These are phyloP conservation scores for Archilochus colubris DNA, from an alignment of 2,113 vertebrate genomes.

Conservation along the genomic window DNA sequence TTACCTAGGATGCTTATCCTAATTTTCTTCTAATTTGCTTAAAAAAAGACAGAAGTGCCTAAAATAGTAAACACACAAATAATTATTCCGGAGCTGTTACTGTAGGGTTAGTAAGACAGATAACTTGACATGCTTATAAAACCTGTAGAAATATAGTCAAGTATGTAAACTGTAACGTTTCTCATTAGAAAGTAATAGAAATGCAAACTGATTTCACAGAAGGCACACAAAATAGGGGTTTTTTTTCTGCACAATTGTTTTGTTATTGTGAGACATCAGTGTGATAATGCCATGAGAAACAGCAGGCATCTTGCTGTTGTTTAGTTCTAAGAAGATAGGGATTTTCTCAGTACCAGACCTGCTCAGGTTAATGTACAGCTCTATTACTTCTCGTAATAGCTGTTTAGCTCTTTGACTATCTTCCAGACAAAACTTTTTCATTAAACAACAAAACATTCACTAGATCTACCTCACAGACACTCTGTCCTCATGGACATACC, in stretches of 20 bases:
- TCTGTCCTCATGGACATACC: neutral
- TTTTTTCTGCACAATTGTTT: neutral
- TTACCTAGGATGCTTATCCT: neutral
- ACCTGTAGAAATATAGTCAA: neutral
- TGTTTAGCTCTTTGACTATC: neutral
- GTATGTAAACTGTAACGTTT: constrained; percentile 18
- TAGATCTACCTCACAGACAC: neutral
- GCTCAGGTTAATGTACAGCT: neutral
- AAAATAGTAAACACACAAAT: neutral
- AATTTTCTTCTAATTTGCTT: constrained; percentile 12
- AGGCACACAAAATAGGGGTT: neutral
- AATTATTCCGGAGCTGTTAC: constrained; percentile 3
- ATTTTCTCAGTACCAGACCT: neutral
- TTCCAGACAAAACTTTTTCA: neutral
- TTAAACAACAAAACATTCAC: neutral
- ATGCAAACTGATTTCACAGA: constrained; percentile 37
- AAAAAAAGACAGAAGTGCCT: neutral
- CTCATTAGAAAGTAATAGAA: constrained; percentile 42
- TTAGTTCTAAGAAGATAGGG: neutral
- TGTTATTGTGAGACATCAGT: neutral
- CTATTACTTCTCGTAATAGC: neutral
- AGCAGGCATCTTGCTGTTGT: neutral
- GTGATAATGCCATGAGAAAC: neutral
- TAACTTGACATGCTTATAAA: constrained; percentile 19
- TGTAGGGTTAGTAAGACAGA: neutral